Evolutionary conservation across 1,140 invertebrate genomes (phyloP).

Genomic region (Sinonovacula constricta): DNA sequence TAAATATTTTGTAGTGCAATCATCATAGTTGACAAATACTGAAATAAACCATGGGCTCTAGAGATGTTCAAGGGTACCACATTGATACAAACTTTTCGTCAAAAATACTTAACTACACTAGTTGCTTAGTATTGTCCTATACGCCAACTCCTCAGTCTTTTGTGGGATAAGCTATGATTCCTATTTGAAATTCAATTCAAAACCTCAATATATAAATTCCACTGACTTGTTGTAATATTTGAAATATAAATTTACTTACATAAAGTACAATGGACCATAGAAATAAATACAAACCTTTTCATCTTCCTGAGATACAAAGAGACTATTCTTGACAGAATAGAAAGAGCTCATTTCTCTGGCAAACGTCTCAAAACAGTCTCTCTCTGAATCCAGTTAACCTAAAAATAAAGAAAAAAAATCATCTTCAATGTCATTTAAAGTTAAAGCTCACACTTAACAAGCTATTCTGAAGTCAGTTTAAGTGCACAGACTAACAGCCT

Average conservation of each 20-base stretch:
- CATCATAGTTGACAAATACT: no score
- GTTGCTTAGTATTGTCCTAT: not conserved
- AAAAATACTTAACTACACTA: no score
- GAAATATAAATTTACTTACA: not conserved
- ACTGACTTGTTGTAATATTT: not conserved
- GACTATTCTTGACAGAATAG: constrained; percentile 83
- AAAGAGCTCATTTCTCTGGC: constrained; percentile 90
- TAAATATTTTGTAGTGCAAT: no score
- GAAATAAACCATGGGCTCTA: no score
- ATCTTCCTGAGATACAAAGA: constrained; percentile 41
- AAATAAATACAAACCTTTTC: not conserved
- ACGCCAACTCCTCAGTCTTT: not conserved
- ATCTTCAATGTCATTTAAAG: no score
- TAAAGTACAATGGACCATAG: not conserved
- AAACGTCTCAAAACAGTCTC: constrained; percentile 91
- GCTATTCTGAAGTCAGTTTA: no score
- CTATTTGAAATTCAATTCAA: no score
- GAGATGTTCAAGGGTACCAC: no score
- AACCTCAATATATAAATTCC: not conserved
- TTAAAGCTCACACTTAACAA: no score
- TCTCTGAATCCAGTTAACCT: constrained; percentile 88
- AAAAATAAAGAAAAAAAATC: constrained; percentile 18
- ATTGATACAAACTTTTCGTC: no score
- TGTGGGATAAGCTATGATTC: not conserved
- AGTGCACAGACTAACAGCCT: no score